Conservation (phyloP, 2,888 invertebrate genomes). For the Himalopsyche japonica region DNA sequence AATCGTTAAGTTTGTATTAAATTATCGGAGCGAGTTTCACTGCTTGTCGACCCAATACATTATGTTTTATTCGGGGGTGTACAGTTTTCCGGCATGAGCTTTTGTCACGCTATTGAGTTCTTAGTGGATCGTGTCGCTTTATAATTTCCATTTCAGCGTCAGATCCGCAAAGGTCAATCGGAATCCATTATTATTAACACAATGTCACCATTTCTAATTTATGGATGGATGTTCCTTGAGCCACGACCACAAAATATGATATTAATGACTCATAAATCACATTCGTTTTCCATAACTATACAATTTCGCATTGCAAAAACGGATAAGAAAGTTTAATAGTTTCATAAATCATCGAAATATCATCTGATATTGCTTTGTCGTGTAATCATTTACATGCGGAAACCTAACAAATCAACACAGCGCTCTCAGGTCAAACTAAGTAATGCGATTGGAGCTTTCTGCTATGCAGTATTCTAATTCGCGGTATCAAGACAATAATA, state of each 20-base stretch:
- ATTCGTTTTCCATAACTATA: not conserved
- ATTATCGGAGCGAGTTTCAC: not conserved
- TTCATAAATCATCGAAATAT: not conserved
- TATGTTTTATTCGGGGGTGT: not conserved
- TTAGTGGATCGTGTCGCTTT: not conserved
- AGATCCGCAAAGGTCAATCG: not conserved
- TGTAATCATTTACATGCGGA: not conserved
- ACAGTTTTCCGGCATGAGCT: not conserved
- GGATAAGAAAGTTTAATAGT: not conserved
- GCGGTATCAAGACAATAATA: no score
- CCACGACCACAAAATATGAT: not conserved
- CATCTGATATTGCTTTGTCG: not conserved
- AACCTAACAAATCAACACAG: not conserved
- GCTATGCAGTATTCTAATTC: no score
- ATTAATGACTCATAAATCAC: not conserved
- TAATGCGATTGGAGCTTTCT: not conserved
- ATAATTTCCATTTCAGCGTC: not conserved
- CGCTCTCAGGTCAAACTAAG: not conserved
- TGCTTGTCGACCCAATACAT: not conserved
- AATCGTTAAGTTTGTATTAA: not conserved
- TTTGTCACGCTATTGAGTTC: not conserved
- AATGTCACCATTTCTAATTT: not conserved
- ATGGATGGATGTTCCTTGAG: not conserved
- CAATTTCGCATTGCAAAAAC: not conserved
- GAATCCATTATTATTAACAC: not conserved